A percentile compares a stretch with the other conserved stretches of the same genome.
These are phyloP conservation scores for Drosophila quadrilineata DNA, from an alignment of 1,140 invertebrate genomes.

Conservation along the genomic window DNA sequence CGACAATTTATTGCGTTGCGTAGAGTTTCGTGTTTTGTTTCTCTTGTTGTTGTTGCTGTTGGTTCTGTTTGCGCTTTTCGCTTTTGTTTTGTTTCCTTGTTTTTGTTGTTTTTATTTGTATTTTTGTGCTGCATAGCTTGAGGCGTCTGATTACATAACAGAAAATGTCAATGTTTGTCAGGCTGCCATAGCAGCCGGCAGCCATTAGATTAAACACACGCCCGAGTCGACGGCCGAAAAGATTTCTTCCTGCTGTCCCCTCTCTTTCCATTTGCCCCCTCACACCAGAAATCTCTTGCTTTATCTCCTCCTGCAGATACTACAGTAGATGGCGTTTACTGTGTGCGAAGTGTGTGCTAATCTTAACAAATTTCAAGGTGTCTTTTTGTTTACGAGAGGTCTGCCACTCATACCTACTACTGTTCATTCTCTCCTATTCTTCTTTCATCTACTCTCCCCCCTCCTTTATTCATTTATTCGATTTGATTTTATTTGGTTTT, in stretches of 20 bases:
- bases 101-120: constrained; percentile 36
- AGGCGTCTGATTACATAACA: constrained; percentile 75
- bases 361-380: constrained; percentile 75
- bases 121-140: constrained; percentile 54
- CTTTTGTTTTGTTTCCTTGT: constrained; percentile 7
- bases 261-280: too few species aligned
- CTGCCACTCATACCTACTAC: too few species aligned
- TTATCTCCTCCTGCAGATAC: background rate
- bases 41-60: constrained; percentile 2
- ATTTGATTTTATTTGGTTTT: background rate
- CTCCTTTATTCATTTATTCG: background rate
- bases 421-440: constrained; percentile 2
- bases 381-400: constrained; percentile 68
- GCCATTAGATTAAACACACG: constrained; percentile 71
- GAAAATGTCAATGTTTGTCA: constrained; percentile 78
- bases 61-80: background rate
- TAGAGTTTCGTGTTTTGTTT: too few species aligned
- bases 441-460: background rate
- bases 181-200: constrained; percentile 50
- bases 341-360: constrained; percentile 76
- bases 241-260: too few species aligned
- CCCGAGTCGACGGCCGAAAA: constrained; percentile 28
- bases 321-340: constrained; percentile 53
- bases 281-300: too few species aligned
- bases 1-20: constrained; percentile 74